phyloP scores from a whole-genome alignment of 2,797 vertebrate genomes.

The Choloepus didactylus region DNA sequence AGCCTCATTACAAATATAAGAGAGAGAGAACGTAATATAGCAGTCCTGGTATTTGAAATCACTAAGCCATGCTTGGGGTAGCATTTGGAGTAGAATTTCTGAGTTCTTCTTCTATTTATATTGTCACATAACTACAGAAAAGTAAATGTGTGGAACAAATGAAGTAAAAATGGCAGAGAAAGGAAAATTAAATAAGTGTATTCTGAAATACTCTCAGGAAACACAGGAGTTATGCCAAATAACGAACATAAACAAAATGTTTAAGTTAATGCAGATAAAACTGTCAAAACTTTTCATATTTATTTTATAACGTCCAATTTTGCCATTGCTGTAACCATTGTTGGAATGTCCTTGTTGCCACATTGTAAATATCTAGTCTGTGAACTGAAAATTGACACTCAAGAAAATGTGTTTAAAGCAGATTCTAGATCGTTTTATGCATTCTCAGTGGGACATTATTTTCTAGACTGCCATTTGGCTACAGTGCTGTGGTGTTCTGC shows the following conservation, averaged over 20 bases:
- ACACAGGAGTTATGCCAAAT: not conserved
- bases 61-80: not conserved
- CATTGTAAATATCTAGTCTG: not conserved
- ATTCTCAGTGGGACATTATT: not conserved
- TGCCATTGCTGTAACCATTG: not conserved
- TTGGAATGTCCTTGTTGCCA: not conserved
- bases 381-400: not conserved
- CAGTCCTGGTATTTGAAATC: constrained; percentile 41
- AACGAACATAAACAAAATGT: constrained; percentile 47
- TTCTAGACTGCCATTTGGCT: not conserved
- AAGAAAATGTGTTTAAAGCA: not conserved
- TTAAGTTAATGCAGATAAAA: constrained; percentile 21
- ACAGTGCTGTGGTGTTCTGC: not conserved
- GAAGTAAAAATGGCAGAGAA: constrained; percentile 66
- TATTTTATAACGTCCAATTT: constrained; percentile 25
- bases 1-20: constrained; percentile 25
- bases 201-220: constrained; percentile 56
- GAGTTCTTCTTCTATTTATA: constrained; percentile 53
- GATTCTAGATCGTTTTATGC: not conserved
- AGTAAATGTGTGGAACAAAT: constrained; percentile 73
- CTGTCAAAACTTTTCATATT: constrained; percentile 38
- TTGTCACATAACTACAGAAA: constrained; percentile 51
- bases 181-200: constrained; percentile 45
- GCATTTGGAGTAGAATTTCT: not conserved
- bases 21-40: not conserved